phyloP scores from a whole-genome alignment of 2,888 invertebrate species.

The Monopis laevigella region DNA sequence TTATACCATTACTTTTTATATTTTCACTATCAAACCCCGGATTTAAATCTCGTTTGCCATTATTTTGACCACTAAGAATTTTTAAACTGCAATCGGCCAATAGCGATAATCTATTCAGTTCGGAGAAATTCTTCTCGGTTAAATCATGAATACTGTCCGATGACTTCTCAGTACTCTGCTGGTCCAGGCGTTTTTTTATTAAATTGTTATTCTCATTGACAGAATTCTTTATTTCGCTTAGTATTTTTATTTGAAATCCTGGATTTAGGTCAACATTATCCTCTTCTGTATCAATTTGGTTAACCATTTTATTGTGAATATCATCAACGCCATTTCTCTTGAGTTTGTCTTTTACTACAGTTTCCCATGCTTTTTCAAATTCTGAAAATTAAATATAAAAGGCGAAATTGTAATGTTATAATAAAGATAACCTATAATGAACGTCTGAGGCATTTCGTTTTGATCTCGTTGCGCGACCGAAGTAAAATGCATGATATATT shows the following conservation, averaged over 20 bases:
- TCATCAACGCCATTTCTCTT: constrained; percentile 58
- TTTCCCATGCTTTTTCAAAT: constrained; percentile 71
- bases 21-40: constrained; percentile 53
- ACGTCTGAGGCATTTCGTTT: too few species aligned
- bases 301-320: constrained; percentile 22
- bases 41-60: constrained; percentile 42
- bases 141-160: constrained; percentile 43
- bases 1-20: constrained; percentile 35
- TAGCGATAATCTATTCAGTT: constrained; percentile 50
- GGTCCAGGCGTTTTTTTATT: constrained; percentile 48
- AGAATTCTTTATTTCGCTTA: constrained; percentile 51
- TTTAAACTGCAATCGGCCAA: constrained; percentile 57
- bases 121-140: constrained; percentile 57
- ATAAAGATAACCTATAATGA: too few species aligned
- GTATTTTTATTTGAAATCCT: constrained; percentile 41
- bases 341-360: constrained; percentile 70
- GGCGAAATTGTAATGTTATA: too few species aligned
- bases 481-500: too few species aligned
- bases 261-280: constrained; percentile 28
- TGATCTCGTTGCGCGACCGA: too few species aligned
- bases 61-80: constrained; percentile 43
- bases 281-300: constrained; percentile 16
- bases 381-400: too few species aligned
- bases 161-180: constrained; percentile 22
- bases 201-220: constrained; percentile 56